Evolutionary conservation across 2,113 vertebrate genomes (phyloP).

Genomic region (Cephalopholis sonnerati): DNA sequence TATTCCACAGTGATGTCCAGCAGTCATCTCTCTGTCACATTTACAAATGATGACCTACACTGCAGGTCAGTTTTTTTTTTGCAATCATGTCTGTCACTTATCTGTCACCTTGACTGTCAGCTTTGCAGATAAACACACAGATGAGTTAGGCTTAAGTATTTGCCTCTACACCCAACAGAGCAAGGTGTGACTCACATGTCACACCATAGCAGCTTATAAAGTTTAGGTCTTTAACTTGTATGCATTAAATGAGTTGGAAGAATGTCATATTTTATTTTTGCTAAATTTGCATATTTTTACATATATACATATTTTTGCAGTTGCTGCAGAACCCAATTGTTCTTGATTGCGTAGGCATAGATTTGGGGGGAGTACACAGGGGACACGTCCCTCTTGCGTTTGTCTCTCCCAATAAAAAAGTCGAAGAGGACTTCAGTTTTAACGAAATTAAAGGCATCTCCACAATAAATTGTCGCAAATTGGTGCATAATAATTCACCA

Average conservation of each 20-base stretch:
- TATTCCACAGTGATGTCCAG: not conserved
- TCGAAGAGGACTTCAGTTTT: too few species aligned
- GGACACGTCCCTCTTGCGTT: too few species aligned
- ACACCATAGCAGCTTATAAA: not conserved
- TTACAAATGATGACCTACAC: constrained; percentile 4
- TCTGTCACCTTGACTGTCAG: constrained; percentile 12
- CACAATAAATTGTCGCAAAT: too few species aligned
- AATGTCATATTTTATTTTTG: not conserved
- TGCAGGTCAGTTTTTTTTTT: not conserved
- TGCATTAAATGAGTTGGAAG: not conserved
- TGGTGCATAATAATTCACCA: too few species aligned
- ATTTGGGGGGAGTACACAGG: too few species aligned
- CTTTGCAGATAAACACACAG: not conserved
- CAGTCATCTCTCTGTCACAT: constrained; percentile 5
- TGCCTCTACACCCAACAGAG: constrained; percentile 17
- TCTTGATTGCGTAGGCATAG: not conserved
- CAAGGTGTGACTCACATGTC: not conserved
- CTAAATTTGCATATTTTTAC: constrained; percentile 2
- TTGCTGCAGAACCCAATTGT: not conserved
- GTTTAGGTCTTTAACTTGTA: not conserved
- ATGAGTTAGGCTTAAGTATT: constrained; percentile 8
- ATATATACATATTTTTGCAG: not conserved
- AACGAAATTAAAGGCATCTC: too few species aligned
- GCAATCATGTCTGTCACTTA: not conserved
- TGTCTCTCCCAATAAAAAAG: too few species aligned